Percentiles rank a stretch among this genome's conserved stretches.
Evolutionary conservation across 2,797 vertebrate species (phyloP).

Genomic region (Potorous gilbertii): DNA sequence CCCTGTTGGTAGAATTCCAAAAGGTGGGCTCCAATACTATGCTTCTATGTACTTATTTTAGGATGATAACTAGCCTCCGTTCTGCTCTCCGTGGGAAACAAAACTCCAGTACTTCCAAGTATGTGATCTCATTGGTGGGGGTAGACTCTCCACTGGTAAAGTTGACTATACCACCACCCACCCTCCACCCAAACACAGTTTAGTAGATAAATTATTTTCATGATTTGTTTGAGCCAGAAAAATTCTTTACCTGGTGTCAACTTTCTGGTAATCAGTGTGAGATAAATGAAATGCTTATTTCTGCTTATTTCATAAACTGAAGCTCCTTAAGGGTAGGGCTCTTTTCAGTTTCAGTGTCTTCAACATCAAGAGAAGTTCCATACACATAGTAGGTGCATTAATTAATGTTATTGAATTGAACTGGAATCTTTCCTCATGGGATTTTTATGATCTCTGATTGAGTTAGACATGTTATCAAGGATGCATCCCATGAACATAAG

Average conservation of each 20-base stretch:
- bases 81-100: neutral
- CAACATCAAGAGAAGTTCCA: neutral
- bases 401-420: neutral
- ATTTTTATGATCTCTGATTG: neutral
- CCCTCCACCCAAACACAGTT: neutral
- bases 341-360: neutral
- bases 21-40: neutral
- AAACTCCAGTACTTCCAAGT: neutral
- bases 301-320: neutral
- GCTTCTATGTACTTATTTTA: neutral
- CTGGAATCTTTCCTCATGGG: neutral
- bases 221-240: neutral
- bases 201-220: neutral
- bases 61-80: neutral
- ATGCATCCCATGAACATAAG: neutral
- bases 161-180: neutral
- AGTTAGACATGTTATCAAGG: neutral
- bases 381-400: neutral
- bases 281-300: neutral
- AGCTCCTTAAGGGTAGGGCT: neutral
- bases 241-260: neutral
- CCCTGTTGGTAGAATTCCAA: neutral
- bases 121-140: neutral
- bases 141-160: neutral
- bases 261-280: neutral